Evolutionary conservation across 2,797 vertebrate genomes (phyloP).

Genomic region (Trachurus trachurus): DNA sequence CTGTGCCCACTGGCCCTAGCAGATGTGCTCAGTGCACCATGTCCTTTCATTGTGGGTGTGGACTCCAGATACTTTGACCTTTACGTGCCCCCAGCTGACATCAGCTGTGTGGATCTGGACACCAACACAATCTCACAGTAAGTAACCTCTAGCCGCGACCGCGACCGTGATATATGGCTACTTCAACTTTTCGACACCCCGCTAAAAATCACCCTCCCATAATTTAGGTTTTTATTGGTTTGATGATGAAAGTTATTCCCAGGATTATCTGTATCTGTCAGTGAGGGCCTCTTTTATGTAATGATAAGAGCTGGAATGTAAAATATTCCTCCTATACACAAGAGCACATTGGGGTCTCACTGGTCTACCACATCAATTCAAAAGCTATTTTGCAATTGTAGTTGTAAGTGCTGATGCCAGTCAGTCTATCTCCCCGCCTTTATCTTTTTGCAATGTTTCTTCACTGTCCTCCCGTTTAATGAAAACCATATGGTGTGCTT

Average conservation of each 20-base stretch:
- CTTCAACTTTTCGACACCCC: constrained; percentile 12
- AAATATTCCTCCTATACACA: constrained; percentile 51
- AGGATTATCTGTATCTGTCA: constrained; percentile 46
- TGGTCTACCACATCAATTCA: constrained; percentile 47
- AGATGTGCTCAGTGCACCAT: constrained; percentile 96
- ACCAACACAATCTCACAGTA: constrained; percentile 99
- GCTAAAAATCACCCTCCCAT: background rate
- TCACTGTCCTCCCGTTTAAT: constrained; percentile 67
- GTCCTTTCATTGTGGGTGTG: constrained; percentile 98
- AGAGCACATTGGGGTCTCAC: constrained; percentile 30
- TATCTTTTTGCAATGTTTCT: constrained; percentile 50
- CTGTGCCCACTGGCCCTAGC: constrained; percentile 97
- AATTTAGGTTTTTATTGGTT: constrained; percentile 20
- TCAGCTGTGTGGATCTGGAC: constrained; percentile 98
- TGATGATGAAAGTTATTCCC: constrained; percentile 12
- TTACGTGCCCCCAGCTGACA: constrained; percentile 96
- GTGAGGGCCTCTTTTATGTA: constrained; percentile 51
- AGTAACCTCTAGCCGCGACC: constrained; percentile 78
- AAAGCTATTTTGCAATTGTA: constrained; percentile 60
- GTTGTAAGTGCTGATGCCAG: constrained; percentile 59
- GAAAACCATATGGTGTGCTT: constrained; percentile 73
- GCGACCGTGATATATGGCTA: constrained; percentile 22
- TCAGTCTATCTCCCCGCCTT: constrained; percentile 46
- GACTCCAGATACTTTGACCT: constrained; percentile 99
- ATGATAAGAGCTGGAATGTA: constrained; percentile 61